These are phyloP conservation scores for Andrena chrysosceles DNA, from an alignment of 2,888 invertebrate genomes.

Conservation along the genomic window DNA sequence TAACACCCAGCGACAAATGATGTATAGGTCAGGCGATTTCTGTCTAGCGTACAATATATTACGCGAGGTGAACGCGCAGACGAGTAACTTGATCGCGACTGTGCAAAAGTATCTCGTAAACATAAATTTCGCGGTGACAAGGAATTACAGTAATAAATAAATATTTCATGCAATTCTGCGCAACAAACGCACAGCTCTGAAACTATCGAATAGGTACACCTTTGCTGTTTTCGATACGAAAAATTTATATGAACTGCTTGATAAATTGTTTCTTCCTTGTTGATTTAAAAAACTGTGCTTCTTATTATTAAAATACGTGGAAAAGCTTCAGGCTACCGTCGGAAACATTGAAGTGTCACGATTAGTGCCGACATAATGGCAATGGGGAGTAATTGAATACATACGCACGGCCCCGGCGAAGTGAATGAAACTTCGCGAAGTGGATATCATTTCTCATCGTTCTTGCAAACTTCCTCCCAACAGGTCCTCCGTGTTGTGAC, in stretches of 20 bases:
- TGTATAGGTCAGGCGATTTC: slow-evolving; percentile 52
- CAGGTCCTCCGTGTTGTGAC: slow-evolving; percentile 13
- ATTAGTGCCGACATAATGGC: background rate
- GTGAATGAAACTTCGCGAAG: slow-evolving; percentile 37
- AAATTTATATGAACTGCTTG: slow-evolving; percentile 13
- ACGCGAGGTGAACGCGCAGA: slow-evolving; percentile 17
- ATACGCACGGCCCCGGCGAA: background rate
- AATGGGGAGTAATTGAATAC: slow-evolving; percentile 19
- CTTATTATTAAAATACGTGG: background rate
- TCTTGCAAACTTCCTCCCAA: slow-evolving; percentile 36
- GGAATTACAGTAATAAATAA: slow-evolving; percentile 49
- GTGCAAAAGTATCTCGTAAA: slow-evolving; percentile 3
- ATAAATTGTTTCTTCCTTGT: background rate
- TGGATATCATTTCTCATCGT: slow-evolving; percentile 45
- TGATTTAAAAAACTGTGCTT: background rate
- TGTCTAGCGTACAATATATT: slow-evolving; percentile 33
- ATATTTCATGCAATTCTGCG: slow-evolving; percentile 27
- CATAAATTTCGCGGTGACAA: slow-evolving; percentile 41
- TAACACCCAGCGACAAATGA: slow-evolving; percentile 56
- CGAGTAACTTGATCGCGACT: slow-evolving; percentile 21
- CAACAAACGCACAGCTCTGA: slow-evolving; percentile 1
- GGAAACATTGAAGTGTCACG: background rate
- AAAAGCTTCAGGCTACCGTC: background rate
- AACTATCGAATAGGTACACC: slow-evolving; percentile 35
- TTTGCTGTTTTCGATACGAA: slow-evolving; percentile 5